phyloP scores from a whole-genome alignment of 2,113 vertebrate genomes.

The Lepisosteus oculatus region DNA sequence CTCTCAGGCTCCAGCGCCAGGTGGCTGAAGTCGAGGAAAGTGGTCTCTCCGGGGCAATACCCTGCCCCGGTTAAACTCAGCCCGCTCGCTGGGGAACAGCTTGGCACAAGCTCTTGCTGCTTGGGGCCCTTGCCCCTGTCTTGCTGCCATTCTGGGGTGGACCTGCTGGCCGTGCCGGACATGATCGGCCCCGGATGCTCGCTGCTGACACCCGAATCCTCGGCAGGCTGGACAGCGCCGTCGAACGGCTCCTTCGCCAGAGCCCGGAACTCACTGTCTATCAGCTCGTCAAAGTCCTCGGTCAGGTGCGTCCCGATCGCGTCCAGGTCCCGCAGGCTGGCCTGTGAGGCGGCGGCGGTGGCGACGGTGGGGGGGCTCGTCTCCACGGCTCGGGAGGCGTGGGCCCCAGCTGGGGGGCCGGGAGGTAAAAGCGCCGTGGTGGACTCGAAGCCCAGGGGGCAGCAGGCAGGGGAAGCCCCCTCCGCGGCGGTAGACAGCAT shows the following conservation, averaged over 20 bases:
- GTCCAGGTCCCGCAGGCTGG: background rate
- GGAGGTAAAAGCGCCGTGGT: slow-evolving; percentile 56
- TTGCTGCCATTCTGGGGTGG: background rate
- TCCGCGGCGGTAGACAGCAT: slow-evolving; percentile 83
- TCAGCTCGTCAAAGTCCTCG: slow-evolving; percentile 74
- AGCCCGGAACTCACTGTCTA: slow-evolving; percentile 71
- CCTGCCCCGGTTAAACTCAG: slow-evolving; percentile 29
- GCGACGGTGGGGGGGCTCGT: background rate
- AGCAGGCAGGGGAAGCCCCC: slow-evolving; percentile 42
- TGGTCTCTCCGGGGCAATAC: background rate
- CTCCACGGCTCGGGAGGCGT: slow-evolving; percentile 8
- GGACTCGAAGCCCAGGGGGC: slow-evolving; percentile 66
- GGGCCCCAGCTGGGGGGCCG: slow-evolving; percentile 16
- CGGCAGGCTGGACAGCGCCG: slow-evolving; percentile 26
- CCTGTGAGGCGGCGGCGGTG: background rate
- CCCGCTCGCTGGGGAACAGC: slow-evolving; percentile 26
- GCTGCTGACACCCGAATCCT: slow-evolving; percentile 28
- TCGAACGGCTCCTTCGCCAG: slow-evolving; percentile 26
- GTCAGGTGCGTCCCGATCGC: slow-evolving; percentile 52
- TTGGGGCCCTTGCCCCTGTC: slow-evolving; percentile 1
- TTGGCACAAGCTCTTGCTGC: background rate
- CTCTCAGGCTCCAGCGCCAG: slow-evolving; percentile 24
- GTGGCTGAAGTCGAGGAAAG: slow-evolving; percentile 51
- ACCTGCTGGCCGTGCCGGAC: slow-evolving; percentile 33
- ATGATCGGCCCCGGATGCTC: slow-evolving; percentile 51